phyloP scores from a whole-genome alignment of 2,888 invertebrate species.

The Platycheirus albimanus region DNA sequence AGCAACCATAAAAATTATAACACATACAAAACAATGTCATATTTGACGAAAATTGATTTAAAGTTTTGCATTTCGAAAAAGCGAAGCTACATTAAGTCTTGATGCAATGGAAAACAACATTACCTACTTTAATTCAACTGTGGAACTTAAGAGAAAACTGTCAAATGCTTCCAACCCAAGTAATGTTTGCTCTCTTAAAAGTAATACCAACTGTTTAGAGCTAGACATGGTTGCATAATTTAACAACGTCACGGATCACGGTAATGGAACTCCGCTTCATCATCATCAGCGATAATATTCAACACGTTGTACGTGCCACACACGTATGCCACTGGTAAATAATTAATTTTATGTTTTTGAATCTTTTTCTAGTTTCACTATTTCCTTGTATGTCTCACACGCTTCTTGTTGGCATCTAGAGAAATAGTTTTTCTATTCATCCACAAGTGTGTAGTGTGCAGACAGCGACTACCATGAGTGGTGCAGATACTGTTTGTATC shows the following conservation, averaged over 20 bases:
- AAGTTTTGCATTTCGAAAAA: too few relatives aligned
- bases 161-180: background rate
- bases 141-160: conserved; percentile 27
- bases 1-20: background rate
- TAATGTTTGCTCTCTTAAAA: conserved; percentile 5
- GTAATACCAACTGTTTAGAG: background rate
- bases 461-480: conserved; percentile 13
- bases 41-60: too few relatives aligned
- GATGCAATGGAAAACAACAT: background rate
- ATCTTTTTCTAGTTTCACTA: conserved; percentile 31
- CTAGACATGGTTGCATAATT: conserved; percentile 14
- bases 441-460: conserved; percentile 6
- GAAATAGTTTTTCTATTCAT: conserved; percentile 32
- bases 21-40: background rate
- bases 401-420: conserved; percentile 15
- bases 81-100: background rate
- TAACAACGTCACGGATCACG: conserved; percentile 26
- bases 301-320: background rate
- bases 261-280: conserved; percentile 15
- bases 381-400: conserved; percentile 30
- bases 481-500: conserved; percentile 32
- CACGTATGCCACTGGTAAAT: conserved; percentile 5
- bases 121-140: background rate
- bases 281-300: background rate
- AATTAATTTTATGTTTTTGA: conserved; percentile 25